Conservation (phyloP, 2,797 vertebrate genomes). For the Antrozous pallidus region DNA sequence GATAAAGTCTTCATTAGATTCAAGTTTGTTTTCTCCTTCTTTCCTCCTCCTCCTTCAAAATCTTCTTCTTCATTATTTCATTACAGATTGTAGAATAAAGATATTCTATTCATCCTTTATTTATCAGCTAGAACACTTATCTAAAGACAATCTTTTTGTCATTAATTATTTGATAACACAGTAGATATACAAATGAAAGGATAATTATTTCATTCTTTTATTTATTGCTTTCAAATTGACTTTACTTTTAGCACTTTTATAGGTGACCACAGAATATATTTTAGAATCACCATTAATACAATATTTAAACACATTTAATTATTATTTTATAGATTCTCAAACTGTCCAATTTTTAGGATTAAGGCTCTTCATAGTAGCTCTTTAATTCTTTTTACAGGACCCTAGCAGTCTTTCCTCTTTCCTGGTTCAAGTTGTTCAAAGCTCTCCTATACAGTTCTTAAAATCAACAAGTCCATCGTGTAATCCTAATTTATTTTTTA, state of each 20-base stretch:
- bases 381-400: not conserved
- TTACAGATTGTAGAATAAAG: not conserved
- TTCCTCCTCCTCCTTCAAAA: not conserved
- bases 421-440: not conserved
- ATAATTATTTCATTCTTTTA: constrained; percentile 21
- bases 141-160: not conserved
- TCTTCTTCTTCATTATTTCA: not conserved
- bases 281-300: constrained; percentile 30
- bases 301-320: constrained; percentile 25
- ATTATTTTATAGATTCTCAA: not conserved
- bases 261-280: not conserved
- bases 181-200: not conserved
- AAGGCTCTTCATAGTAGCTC: not conserved
- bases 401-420: not conserved
- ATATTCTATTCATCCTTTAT: not conserved
- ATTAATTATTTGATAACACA: constrained; percentile 15
- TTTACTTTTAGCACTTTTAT: not conserved
- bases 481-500: constrained; percentile 8
- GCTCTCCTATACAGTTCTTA: not conserved
- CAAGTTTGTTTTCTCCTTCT: not conserved
- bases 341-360: not conserved
- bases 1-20: not conserved
- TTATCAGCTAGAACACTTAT: not conserved
- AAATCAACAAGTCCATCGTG: constrained; percentile 23
- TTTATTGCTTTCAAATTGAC: not conserved